Conservation (phyloP, 1,140 invertebrate species). For the Drosophila trapezifrons region DNA sequence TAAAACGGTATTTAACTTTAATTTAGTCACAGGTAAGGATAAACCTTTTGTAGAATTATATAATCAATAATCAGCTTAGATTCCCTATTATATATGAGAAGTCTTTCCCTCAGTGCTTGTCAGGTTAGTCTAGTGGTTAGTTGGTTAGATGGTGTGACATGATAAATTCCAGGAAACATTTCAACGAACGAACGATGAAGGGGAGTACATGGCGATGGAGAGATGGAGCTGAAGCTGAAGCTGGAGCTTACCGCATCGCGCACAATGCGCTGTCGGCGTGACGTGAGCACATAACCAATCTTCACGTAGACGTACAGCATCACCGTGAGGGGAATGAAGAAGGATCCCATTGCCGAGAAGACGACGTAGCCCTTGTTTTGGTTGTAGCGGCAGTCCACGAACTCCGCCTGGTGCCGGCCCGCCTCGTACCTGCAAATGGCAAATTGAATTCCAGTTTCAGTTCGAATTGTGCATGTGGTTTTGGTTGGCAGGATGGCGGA, state of each 20-base stretch:
- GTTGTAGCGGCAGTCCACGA: conserved; percentile 89
- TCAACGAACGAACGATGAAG: background rate
- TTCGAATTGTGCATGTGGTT: conserved; percentile 34
- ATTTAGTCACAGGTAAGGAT: background rate
- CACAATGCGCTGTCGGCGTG: conserved; percentile 85
- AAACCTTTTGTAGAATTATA: background rate
- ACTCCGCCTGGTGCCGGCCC: conserved; percentile 85
- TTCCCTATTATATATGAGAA: no score
- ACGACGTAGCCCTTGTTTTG: conserved; percentile 94
- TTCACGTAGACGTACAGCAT: conserved; percentile 96
- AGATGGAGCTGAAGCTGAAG: background rate
- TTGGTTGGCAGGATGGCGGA: background rate
- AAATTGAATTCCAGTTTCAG: conserved; percentile 48
- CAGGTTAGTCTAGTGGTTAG: conserved; percentile 23
- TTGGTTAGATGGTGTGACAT: conserved; percentile 41
- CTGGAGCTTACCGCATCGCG: conserved; percentile 75
- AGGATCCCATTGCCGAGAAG: conserved; percentile 94
- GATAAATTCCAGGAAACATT: conserved; percentile 44
- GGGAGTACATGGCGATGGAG: background rate
- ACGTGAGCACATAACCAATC: conserved; percentile 93
- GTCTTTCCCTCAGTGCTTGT: conserved; percentile 15
- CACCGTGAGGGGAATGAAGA: conserved; percentile 95
- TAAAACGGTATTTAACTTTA: background rate
- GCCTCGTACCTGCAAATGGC: conserved; percentile 87
- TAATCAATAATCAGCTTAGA: background rate